Percentiles rank a stretch among this genome's conserved stretches.
These are phyloP conservation scores for Psophia crepitans DNA, from an alignment of 2,113 vertebrate genomes.

Conservation along the genomic window DNA sequence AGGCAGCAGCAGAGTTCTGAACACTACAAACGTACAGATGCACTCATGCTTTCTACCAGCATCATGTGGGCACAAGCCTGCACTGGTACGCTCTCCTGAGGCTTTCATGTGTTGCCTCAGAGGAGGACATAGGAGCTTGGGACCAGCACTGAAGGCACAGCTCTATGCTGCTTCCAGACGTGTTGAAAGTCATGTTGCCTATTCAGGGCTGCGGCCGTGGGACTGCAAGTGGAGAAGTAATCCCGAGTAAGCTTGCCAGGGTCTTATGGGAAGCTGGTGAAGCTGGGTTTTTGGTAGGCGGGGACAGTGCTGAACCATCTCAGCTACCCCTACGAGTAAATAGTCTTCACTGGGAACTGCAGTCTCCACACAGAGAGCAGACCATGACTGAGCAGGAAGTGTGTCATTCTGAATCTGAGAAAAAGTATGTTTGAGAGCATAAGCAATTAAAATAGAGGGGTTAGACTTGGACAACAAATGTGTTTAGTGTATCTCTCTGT, in stretches of 20 bases:
- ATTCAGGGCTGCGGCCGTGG: neutral
- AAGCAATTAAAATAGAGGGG: neutral
- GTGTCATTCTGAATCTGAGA: neutral
- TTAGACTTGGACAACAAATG: neutral
- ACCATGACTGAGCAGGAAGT: neutral
- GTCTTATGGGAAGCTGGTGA: neutral
- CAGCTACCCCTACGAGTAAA: neutral
- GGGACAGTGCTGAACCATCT: neutral
- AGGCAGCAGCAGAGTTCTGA: neutral
- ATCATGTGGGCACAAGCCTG: neutral
- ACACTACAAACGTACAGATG: rapidly evolving
- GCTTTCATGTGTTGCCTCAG: rapidly evolving
- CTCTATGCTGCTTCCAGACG: rapidly evolving
- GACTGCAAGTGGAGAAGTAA: neutral
- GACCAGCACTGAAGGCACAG: neutral
- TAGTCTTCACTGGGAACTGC: neutral
- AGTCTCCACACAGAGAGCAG: rapidly evolving
- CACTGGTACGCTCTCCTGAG: rapidly evolving
- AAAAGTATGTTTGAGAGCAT: neutral
- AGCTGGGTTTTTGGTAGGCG: neutral
- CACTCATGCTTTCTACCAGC: neutral
- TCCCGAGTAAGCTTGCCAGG: neutral
- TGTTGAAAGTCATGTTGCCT: neutral
- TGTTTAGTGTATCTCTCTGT: neutral
- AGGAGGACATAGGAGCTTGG: neutral